Evolutionary conservation across 2,797 vertebrate genomes (phyloP).

Genomic region (Streptopelia turtur): DNA sequence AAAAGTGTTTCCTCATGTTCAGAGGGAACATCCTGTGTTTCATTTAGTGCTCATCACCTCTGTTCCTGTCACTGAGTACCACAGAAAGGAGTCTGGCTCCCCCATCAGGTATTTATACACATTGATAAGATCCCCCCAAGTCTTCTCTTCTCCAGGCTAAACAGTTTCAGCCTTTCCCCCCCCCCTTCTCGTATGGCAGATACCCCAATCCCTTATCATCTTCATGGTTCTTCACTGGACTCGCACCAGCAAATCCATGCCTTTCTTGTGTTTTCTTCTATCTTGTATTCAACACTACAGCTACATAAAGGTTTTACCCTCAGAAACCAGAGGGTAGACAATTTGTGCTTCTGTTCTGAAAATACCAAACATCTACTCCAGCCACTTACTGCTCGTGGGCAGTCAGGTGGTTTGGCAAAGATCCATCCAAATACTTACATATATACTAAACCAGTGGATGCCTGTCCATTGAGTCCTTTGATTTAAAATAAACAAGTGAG

Average conservation of each 20-base stretch:
- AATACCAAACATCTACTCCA: background rate
- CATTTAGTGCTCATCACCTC: background rate
- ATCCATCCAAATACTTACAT: background rate
- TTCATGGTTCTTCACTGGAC: background rate
- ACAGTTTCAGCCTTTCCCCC: background rate
- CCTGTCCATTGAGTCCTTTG: background rate
- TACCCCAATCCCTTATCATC: background rate
- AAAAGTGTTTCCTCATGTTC: background rate
- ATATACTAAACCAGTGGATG: background rate
- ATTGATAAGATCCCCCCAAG: background rate
- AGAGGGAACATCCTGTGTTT: background rate
- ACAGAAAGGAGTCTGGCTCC: background rate
- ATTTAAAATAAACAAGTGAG: background rate
- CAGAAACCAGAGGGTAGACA: background rate
- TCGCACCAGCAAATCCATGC: background rate
- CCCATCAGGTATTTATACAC: background rate
- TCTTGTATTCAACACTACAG: background rate
- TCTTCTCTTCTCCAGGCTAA: background rate
- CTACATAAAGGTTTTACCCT: background rate
- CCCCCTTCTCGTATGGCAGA: rapidly evolving
- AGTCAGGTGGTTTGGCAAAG: background rate
- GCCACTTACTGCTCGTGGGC: background rate
- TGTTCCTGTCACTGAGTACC: background rate
- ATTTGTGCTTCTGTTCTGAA: background rate
- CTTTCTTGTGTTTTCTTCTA: background rate